Base-by-base conservation (phyloP, 1,140 invertebrate species). In the Drosophila takahashii region DNA sequence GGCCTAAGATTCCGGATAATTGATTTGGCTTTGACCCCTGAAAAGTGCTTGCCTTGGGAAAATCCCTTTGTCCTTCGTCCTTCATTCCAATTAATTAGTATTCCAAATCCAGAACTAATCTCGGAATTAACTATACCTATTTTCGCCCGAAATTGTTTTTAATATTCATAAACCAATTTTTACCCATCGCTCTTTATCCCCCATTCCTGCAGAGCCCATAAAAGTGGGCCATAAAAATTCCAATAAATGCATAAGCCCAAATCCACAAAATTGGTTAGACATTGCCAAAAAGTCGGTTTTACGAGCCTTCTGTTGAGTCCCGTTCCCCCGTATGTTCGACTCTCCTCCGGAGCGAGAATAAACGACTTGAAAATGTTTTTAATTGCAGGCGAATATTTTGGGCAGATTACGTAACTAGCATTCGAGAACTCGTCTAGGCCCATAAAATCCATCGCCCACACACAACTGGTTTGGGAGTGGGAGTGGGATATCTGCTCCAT, bases 371-470 rank as follows among this genome's bases (percentile, higher is more conserved):
- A 73, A 84, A 47, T 66, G 77, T 52, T 86, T 81, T 86, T 86
- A 85, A 85, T 85, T 85, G 81, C 70, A 70, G 58, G 62, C 61
- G 60, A 71, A 78, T 69, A 78, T 65, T 71, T 75, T 39, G 57
- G 69, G 56, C 60, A 77, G 60, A 81, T 75, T 81, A 81, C 81
- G 62, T 47, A 77, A 67, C 62, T 76, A 53, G 53, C 71, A 73
- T 72, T 72, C 34, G 16, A 51, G 53, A 45, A 44, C 32, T 11
- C 32, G 36, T 42, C 22, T 22, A 34, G 44, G 22, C 16, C 41
- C 50, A 47, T 73, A 73, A 73, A 75, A 57, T 34, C 44, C 58
- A 10, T 22, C 26, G 18, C 39, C 34, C 36, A 52, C 48, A 70
- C 62, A 44, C 47, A 29, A 45, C 32, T 6, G 26, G 41, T 15